phyloP scores from a whole-genome alignment of 2,797 vertebrate species.

The Myotis pilosus region DNA sequence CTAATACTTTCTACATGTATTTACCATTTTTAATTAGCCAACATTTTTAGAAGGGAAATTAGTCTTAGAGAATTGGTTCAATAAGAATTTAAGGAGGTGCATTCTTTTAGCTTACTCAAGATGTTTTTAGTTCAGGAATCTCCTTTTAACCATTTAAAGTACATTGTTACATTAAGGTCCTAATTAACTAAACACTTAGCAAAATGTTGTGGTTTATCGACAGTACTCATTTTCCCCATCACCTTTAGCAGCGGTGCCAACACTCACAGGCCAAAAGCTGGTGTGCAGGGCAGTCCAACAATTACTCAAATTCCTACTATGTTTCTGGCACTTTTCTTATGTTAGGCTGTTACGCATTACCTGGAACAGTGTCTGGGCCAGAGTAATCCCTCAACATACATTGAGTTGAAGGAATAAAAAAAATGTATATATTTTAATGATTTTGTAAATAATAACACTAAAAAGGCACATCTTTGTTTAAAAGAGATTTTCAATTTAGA shows the following conservation, averaged over 20 bases:
- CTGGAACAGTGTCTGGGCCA: neutral
- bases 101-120: neutral
- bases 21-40: conserved; percentile 40
- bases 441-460: neutral
- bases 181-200: neutral
- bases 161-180: neutral
- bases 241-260: neutral
- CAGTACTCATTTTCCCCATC: neutral
- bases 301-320: neutral
- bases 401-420: neutral
- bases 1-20: conserved; percentile 9
- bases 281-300: neutral
- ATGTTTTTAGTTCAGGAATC: neutral
- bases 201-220: neutral
- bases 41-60: conserved; percentile 7
- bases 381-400: neutral
- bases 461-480: neutral
- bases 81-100: neutral
- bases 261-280: neutral
- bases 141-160: conserved; percentile 15
- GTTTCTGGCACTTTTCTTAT: neutral
- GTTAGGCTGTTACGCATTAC: neutral
- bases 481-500: conserved; percentile 17
- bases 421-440: neutral
- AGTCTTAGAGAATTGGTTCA: neutral